Evolutionary conservation across 2,888 invertebrate genomes (phyloP).

Genomic region (Ectropis crepuscularia): DNA sequence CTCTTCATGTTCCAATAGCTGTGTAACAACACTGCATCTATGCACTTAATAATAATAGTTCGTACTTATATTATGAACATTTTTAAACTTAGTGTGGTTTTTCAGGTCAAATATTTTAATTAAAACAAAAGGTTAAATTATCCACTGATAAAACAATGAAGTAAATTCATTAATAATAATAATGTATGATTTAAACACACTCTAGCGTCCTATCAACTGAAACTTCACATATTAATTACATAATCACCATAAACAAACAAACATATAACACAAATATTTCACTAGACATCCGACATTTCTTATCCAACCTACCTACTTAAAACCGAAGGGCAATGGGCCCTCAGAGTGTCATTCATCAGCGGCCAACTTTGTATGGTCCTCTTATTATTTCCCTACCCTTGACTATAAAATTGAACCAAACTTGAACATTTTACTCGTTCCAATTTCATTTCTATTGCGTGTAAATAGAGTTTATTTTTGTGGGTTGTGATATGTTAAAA

Average conservation of each 20-base stretch:
- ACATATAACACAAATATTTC: slow-evolving; percentile 68
- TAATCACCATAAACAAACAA: slow-evolving; percentile 54
- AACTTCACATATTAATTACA: slow-evolving; percentile 27
- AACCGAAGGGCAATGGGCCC: slow-evolving; percentile 84
- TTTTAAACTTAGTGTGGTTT: too few species aligned
- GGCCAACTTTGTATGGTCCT: slow-evolving; percentile 80
- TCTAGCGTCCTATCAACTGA: slow-evolving; percentile 19
- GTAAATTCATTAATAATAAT: too few species aligned
- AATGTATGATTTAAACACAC: slow-evolving; percentile 1
- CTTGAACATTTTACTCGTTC: slow-evolving; percentile 47
- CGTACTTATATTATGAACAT: too few species aligned
- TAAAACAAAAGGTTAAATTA: too few species aligned
- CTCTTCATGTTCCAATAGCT: too few species aligned
- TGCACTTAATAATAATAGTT: too few species aligned
- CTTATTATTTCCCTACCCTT: slow-evolving; percentile 80
- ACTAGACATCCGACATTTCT: slow-evolving; percentile 81
- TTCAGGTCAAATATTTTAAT: too few species aligned
- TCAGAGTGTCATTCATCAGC: slow-evolving; percentile 83
- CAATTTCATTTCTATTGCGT: slow-evolving; percentile 46
- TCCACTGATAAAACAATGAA: too few species aligned
- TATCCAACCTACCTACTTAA: slow-evolving; percentile 82
- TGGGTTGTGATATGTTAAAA: slow-evolving; percentile 44
- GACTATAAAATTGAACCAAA: slow-evolving; percentile 82
- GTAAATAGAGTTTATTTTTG: slow-evolving; percentile 47
- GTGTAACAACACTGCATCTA: too few species aligned